Conservation (phyloP, 1,140 invertebrate genomes). For the Archegozetes longisetosus region DNA sequence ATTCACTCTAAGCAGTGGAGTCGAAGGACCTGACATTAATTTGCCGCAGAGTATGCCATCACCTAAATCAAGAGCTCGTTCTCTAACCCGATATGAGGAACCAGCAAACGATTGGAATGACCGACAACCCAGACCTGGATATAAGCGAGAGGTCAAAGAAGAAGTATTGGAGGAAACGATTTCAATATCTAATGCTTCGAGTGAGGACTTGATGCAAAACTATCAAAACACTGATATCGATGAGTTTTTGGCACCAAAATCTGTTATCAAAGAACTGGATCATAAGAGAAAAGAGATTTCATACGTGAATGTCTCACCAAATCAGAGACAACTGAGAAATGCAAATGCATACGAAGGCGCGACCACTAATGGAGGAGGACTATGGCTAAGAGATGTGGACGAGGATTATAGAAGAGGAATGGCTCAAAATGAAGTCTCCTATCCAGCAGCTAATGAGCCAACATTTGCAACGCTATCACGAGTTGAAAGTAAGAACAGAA, state of each 20-base stretch:
- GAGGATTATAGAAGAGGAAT: conserved; percentile 5
- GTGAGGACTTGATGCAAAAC: conserved; percentile 5
- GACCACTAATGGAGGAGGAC: neutral
- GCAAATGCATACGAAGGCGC: neutral
- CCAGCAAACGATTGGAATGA: neutral
- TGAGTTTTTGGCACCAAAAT: neutral
- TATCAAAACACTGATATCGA: neutral
- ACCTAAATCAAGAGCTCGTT: neutral
- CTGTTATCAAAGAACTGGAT: neutral
- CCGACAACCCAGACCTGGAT: neutral
- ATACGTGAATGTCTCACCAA: neutral
- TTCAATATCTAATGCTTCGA: conserved; percentile 13
- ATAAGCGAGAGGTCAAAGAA: neutral
- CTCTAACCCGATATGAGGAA: neutral
- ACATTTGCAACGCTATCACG: neutral
- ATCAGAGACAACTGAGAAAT: neutral
- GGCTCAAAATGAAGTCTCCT: neutral
- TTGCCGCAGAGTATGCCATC: conserved; percentile 6
- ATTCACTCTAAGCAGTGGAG: neutral
- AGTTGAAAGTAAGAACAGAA: neutral
- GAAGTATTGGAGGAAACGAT: conserved; percentile 15
- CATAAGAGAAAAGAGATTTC: neutral
- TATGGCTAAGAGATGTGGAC: neutral
- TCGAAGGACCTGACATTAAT: neutral
- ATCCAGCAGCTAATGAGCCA: neutral